A percentile compares a stretch with the other conserved stretches of the same genome.
These are phyloP conservation scores for Nomada fucata DNA, from an alignment of 2,888 invertebrate species.

Conservation along the genomic window DNA sequence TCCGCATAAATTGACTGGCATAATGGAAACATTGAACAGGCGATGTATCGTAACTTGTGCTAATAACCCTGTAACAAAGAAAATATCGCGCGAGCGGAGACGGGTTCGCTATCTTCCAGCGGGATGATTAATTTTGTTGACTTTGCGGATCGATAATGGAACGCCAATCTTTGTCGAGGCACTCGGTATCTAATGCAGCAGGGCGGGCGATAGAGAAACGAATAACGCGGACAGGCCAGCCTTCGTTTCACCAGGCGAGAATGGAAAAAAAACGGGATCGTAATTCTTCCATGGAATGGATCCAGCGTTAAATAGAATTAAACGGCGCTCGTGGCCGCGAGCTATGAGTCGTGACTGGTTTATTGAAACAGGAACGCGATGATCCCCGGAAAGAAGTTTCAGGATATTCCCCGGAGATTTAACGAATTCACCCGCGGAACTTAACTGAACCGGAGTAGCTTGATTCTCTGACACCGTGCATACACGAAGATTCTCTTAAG, in stretches of 20 bases:
- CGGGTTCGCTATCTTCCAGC: not conserved
- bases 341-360: conserved; percentile 55
- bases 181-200: conserved; percentile 23
- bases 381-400: conserved; percentile 36
- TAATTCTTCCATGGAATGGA: conserved; percentile 50
- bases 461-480: conserved; percentile 16
- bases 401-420: conserved; percentile 53
- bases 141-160: conserved; percentile 37
- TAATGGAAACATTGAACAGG: not conserved
- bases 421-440: conserved; percentile 38
- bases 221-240: conserved; percentile 19
- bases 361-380: conserved; percentile 57
- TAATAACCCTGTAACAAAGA: conserved; percentile 24
- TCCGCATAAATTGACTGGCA: not conserved
- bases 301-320: conserved; percentile 55
- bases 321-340: conserved; percentile 47
- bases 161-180: conserved; percentile 26
- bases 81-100: conserved; percentile 12
- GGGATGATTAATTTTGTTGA: conserved; percentile 39
- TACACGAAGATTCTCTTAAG: not conserved
- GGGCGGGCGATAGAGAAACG: conserved; percentile 30
- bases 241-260: conserved; percentile 10
- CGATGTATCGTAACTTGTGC: not conserved
- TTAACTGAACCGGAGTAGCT: not conserved
- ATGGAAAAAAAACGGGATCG: conserved; percentile 1